Evolutionary conservation across 2,888 invertebrate genomes (phyloP).

Genomic region (Petrolisthes cinctipes): DNA sequence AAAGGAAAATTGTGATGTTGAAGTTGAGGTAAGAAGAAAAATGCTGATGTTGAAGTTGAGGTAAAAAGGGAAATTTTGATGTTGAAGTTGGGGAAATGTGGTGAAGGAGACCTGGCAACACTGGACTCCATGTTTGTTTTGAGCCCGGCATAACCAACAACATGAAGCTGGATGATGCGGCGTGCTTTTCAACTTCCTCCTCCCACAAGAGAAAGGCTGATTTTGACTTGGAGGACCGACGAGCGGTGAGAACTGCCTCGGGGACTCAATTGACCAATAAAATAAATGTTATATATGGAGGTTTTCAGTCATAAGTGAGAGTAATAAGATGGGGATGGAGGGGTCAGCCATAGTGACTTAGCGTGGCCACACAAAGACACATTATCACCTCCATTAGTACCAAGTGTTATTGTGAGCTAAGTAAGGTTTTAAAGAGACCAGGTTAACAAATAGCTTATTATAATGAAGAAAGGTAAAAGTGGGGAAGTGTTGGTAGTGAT

Average conservation of each 20-base stretch:
- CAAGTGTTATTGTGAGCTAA: too few relatives aligned
- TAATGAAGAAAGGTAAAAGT: too few relatives aligned
- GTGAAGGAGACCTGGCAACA: not conserved
- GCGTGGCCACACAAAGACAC: slow-evolving; percentile 25
- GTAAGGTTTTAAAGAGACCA: too few relatives aligned
- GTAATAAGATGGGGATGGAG: not conserved
- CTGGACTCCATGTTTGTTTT: slow-evolving; percentile 45
- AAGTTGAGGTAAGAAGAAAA: too few relatives aligned
- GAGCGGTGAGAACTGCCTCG: slow-evolving; percentile 33
- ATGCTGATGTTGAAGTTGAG: too few relatives aligned
- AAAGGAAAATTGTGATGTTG: too few relatives aligned
- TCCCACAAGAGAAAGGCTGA: slow-evolving; percentile 41
- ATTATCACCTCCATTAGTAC: not conserved
- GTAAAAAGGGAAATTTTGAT: too few relatives aligned
- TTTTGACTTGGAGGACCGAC: slow-evolving; percentile 31
- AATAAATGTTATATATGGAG: not conserved
- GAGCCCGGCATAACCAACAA: slow-evolving; percentile 34
- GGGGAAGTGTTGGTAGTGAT: too few relatives aligned
- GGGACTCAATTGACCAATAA: not conserved
- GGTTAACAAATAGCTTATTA: too few relatives aligned
- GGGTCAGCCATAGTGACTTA: slow-evolving; percentile 25
- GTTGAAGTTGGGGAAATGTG: too few relatives aligned
- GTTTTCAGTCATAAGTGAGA: slow-evolving; percentile 5
- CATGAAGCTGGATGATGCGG: slow-evolving; percentile 55
- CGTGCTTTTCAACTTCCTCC: slow-evolving; percentile 43